Conservation (phyloP, 2,888 invertebrate species). For the Trilocha varians region DNA sequence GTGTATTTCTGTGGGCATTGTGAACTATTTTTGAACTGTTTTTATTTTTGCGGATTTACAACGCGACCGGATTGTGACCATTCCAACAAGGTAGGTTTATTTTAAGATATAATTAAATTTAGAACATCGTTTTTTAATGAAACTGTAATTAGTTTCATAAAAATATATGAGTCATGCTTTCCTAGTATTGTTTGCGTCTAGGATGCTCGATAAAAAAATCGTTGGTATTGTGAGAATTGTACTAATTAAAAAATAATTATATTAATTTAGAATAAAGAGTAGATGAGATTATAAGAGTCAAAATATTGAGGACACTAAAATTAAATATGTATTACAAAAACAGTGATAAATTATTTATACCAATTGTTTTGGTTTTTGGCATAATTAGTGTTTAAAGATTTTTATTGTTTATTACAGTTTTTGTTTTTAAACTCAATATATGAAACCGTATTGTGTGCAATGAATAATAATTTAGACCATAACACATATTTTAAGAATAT, state of each 20-base stretch:
- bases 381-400: too few species aligned
- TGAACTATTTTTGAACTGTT: constrained; percentile 20
- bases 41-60: constrained; percentile 28
- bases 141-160: constrained; percentile 62
- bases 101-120: constrained; percentile 68
- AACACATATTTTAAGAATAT: too few species aligned
- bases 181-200: constrained; percentile 28
- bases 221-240: too few species aligned
- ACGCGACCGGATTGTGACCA: constrained; percentile 34
- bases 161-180: constrained; percentile 40
- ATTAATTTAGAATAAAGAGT: too few species aligned
- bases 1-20: constrained; percentile 18
- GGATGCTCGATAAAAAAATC: not conserved
- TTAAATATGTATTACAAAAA: too few species aligned
- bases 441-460: too few species aligned
- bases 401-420: too few species aligned
- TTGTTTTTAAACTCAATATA: too few species aligned
- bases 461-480: too few species aligned
- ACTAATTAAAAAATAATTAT: too few species aligned
- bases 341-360: too few species aligned
- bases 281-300: constrained; percentile 1
- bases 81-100: constrained; percentile 64
- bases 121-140: constrained; percentile 53
- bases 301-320: constrained; percentile 5
- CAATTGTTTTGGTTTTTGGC: too few species aligned